phyloP scores from a whole-genome alignment of 1,140 invertebrate genomes.

The Tetragnatha versicolor region DNA sequence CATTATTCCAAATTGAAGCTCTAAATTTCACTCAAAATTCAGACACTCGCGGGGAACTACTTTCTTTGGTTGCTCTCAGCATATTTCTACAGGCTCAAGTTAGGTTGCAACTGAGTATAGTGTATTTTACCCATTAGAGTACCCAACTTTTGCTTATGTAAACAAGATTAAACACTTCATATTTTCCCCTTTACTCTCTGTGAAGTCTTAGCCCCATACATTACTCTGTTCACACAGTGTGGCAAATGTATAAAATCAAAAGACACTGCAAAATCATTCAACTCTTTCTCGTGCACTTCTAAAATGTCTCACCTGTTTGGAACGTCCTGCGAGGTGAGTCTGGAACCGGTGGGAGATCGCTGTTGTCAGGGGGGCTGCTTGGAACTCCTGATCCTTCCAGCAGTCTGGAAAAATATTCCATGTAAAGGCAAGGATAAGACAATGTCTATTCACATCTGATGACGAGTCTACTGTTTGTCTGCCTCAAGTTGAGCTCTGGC shows the following conservation, averaged over 20 bases:
- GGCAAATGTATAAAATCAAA: background rate
- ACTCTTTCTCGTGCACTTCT: background rate
- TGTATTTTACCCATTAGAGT: background rate
- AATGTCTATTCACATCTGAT: background rate
- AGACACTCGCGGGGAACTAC: too few species aligned
- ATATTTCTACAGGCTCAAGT: too few species aligned
- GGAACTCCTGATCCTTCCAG: background rate
- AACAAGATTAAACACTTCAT: background rate
- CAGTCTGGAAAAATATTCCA: background rate
- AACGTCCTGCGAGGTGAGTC: constrained; percentile 21
- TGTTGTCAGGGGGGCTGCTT: background rate
- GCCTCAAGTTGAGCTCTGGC: background rate
- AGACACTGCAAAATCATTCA: background rate
- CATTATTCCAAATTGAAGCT: too few species aligned
- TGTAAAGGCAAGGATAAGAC: background rate
- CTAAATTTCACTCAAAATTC: too few species aligned
- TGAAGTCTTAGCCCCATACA: background rate
- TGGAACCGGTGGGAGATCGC: background rate
- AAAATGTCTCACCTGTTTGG: constrained; percentile 9
- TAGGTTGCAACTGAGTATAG: too few species aligned
- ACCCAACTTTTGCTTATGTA: background rate
- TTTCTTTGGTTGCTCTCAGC: too few species aligned
- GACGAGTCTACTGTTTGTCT: too few species aligned
- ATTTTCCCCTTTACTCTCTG: background rate
- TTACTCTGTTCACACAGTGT: background rate